phyloP scores from a whole-genome alignment of 2,113 vertebrate genomes.

The Puma concolor region DNA sequence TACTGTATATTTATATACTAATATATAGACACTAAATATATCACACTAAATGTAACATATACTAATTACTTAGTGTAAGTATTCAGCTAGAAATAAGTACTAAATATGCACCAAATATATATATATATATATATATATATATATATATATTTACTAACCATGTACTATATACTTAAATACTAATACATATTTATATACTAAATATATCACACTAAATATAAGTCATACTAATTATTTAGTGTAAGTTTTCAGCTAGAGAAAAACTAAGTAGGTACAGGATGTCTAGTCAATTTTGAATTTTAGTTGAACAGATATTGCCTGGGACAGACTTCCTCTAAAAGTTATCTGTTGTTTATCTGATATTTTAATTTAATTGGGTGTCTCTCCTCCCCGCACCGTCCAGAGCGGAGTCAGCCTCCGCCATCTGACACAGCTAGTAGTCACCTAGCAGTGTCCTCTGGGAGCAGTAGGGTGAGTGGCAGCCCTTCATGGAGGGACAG shows the following conservation, averaged over 20 bases:
- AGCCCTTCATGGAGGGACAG: fast-evolving
- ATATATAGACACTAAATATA: neutral
- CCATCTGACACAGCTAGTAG: fast-evolving
- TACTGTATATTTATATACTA: neutral
- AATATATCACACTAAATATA: neutral
- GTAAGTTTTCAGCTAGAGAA: neutral
- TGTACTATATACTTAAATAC: neutral
- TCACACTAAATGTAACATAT: neutral
- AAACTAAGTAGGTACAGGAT: neutral
- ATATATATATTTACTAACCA: neutral
- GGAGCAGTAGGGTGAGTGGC: neutral
- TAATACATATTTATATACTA: neutral
- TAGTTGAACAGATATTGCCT: neutral
- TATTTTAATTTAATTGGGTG: neutral
- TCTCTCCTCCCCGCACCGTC: neutral
- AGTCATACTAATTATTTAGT: neutral
- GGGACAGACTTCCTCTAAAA: neutral
- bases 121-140: neutral
- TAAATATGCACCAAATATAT: neutral
- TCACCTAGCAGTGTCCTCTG: fast-evolving
- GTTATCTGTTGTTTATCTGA: neutral
- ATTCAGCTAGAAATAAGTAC: neutral
- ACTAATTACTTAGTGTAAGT: neutral
- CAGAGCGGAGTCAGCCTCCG: neutral
- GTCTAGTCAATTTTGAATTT: neutral